Base-by-base conservation (phyloP, 2,113 vertebrate genomes). In the Brachyhypopomus gauderio region DNA sequence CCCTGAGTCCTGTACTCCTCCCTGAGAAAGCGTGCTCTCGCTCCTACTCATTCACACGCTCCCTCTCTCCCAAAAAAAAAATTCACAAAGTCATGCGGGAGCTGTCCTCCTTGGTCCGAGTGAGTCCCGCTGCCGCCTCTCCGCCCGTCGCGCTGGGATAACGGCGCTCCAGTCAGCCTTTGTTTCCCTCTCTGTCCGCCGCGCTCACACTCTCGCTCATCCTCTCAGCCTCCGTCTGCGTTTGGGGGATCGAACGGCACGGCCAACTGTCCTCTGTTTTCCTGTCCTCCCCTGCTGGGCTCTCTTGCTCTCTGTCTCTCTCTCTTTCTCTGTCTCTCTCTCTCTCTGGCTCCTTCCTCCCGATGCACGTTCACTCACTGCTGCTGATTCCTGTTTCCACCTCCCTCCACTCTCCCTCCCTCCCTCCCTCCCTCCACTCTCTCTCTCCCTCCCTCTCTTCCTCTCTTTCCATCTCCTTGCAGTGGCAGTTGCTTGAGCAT, bases 81-180 rank as follows among this genome's bases (percentile, higher is more conserved):
- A 91, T 91, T 92, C 88, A 92, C 90, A 90, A 91, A 93, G 92
- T 93, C 93, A 92, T 84, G 82, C 87, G 81, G 80, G 85, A 86
- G 69, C 48, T 73, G 52, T 67, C n/a, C 48, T 73, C 85, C 23
- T 73, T 72, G 52, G 59, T 74, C 80, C 4, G 78, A 66, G 78
- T 77, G 83, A 84, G 77, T 88, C 83, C 82, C 88, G 86, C 89
- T 81, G 86, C 88, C 91, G 87, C 85, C 80, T 79, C 84, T 86
- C 86, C 89, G 84, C 27, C 83, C 34, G 77, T 69, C 72, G 74
- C 56, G 69, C 52, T 62, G 81, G 56, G 69, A 41, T 71, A 78
- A 74, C 17, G 6, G 56, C 27, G 56, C 66, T 64, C 76, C 74
- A 60, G 52, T 77, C 74, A 79, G 66, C 80, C 84, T 85, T 87